Percentiles rank a stretch among this genome's conserved stretches.
These are phyloP conservation scores for Lutjanus argentimaculatus DNA, from an alignment of 2,797 vertebrate species.

Conservation along the genomic window DNA sequence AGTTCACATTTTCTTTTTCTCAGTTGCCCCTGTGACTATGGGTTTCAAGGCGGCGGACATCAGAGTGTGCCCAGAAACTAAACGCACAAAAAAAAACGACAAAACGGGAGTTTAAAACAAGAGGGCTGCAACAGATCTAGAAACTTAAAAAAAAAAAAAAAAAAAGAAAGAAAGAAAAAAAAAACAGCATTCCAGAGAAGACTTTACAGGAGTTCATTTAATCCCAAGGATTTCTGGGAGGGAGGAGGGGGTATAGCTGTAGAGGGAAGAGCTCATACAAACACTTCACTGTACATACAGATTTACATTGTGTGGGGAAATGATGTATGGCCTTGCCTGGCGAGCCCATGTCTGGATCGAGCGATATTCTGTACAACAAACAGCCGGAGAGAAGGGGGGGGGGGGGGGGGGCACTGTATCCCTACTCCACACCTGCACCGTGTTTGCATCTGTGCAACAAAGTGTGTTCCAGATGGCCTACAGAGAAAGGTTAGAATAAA, in stretches of 20 bases:
- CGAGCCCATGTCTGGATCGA: constrained; percentile 41
- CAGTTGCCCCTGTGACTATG: constrained; percentile 14
- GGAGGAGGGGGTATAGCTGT: constrained; percentile 21
- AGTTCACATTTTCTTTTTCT: constrained; percentile 51
- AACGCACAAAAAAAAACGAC: constrained; percentile 29
- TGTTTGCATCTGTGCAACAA: constrained; percentile 7
- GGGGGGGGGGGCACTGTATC: constrained; percentile 13
- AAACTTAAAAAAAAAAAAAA: constrained; percentile 14
- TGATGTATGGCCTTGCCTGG: constrained; percentile 60
- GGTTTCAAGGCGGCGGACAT: constrained; percentile 48
- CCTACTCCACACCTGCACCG: constrained; percentile 27
- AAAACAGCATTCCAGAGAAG: constrained; percentile 45
- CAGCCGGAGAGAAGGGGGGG: neutral
- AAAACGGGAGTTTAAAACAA: constrained; percentile 24
- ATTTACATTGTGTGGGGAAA: constrained; percentile 77
- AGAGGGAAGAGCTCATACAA: constrained; percentile 78
- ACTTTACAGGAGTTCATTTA: constrained; percentile 80
- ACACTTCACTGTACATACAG: constrained; percentile 84
- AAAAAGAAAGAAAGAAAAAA: constrained; percentile 6
- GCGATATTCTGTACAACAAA: constrained; percentile 61
- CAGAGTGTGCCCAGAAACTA: constrained; percentile 16
- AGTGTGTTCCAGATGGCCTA: constrained; percentile 22
- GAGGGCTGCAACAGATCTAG: neutral
- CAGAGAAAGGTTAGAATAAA: constrained; percentile 41
- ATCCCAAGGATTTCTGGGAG: constrained; percentile 67